Base-by-base conservation (phyloP, 1,140 invertebrate species). In the Diploscapter pachys region DNA sequence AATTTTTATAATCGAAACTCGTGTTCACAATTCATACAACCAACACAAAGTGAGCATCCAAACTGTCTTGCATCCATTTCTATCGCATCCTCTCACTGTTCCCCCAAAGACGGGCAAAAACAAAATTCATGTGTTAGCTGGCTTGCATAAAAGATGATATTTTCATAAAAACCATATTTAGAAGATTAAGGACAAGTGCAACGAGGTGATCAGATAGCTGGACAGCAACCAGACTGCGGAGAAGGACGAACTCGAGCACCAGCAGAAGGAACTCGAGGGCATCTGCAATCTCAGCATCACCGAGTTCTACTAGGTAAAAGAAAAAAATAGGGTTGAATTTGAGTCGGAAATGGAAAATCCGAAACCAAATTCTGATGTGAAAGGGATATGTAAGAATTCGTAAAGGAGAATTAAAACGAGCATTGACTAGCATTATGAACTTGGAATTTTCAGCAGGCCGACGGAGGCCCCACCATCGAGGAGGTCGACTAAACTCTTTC, bases 131-230 rank as follows among this genome's bases (percentile, higher is more conserved):
- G 31, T 31, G 31, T 31, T 31, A 31, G 31, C 31, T 31, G 31
- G 31, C 31, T 31, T 31, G 31, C 31, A 31, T 31, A 31, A 1
- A 88, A 89, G 72, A 87, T 88, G 79, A 90, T 90, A 80, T 86
- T 98, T 81, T 89, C 57, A 11, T 59, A 90, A 8, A 87, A 90
- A 72, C 13, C 67, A n/a, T 77, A 78, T 52, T 65, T 78, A 31
- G 78, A 91, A 89, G 13, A 92, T 97, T 77, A 81, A 92, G 78
- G 93, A 95, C 82, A 95, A 95, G 86, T 95, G 93, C 87, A 93
- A 93, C 80, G 93, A 96, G 80, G 92, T 93, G 69, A 93, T 97
- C 85, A 91, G 91, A 80, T 97, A 94, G 95, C 89, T 98, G 63
- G 94, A 98, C 86, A 90, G 90, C 51, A 98, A 97, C 86, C 93